Percentiles rank a stretch among this genome's conserved stretches.
These are phyloP conservation scores for Trogon surrucura DNA, from an alignment of 2,113 vertebrate genomes.

Conservation along the genomic window DNA sequence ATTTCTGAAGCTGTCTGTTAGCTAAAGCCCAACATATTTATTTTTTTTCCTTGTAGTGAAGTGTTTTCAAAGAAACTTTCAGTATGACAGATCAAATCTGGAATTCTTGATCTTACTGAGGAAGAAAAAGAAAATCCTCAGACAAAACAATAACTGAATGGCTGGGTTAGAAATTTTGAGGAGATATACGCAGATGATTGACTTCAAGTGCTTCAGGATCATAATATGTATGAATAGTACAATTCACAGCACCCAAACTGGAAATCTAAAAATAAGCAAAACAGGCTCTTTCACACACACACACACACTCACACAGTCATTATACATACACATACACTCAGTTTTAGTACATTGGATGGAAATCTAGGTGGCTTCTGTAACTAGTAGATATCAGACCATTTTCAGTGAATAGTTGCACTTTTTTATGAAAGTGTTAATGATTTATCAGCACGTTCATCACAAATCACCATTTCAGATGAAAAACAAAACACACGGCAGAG, in stretches of 20 bases:
- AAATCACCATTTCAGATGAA: fast-evolving
- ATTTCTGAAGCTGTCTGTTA: neutral
- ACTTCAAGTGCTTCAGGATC: neutral
- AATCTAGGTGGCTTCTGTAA: neutral
- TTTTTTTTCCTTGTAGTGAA: neutral
- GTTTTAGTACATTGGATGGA: neutral
- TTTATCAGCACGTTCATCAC: neutral
- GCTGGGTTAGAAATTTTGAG: neutral
- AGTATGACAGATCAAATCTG: neutral
- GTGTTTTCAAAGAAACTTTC: neutral
- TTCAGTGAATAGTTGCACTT: neutral
- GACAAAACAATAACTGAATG: neutral
- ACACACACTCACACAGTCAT: too few species aligned
- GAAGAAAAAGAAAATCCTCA: neutral
- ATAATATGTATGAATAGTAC: neutral
- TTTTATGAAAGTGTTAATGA: neutral
- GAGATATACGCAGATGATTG: neutral
- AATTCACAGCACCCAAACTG: neutral
- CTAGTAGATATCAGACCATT: neutral
- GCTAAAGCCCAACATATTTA: neutral
- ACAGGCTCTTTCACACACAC: neutral
- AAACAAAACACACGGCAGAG: neutral
- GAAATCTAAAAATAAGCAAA: neutral
- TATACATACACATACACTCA: neutral
- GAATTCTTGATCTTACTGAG: neutral